These are phyloP conservation scores for Pitangus sulphuratus DNA, from an alignment of 2,797 vertebrate species.

Conservation along the genomic window DNA sequence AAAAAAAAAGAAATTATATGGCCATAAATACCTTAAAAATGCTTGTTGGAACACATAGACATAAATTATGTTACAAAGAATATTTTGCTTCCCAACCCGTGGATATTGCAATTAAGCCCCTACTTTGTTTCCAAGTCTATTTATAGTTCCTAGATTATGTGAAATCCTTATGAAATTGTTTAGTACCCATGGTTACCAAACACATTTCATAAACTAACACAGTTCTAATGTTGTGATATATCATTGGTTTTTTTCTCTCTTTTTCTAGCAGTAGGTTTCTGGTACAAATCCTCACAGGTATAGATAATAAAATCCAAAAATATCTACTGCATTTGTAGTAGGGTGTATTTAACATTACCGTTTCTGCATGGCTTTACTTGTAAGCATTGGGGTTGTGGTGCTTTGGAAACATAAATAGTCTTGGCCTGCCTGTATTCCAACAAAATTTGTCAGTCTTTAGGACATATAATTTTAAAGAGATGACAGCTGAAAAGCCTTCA, in stretches of 20 bases:
- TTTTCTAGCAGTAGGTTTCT: not conserved
- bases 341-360: not conserved
- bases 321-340: not conserved
- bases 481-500: not conserved
- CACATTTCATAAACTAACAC: not conserved
- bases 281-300: not conserved
- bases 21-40: not conserved
- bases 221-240: not conserved
- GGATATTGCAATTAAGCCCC: constrained; percentile 8
- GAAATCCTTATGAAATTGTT: constrained; percentile 43
- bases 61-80: not conserved
- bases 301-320: not conserved
- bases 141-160: constrained; percentile 36
- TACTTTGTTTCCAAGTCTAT: constrained; percentile 19
- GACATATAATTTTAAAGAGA: not conserved
- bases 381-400: not conserved
- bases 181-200: constrained; percentile 64
- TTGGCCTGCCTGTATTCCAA: not conserved
- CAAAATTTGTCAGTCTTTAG: not conserved
- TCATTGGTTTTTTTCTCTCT: not conserved
- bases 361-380: not conserved
- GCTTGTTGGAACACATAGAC: not conserved
- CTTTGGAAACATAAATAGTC: not conserved
- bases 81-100: not conserved
- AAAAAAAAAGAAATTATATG: not conserved